Evolutionary conservation across 2,797 vertebrate species (phyloP).

Genomic region (Falco biarmicus): DNA sequence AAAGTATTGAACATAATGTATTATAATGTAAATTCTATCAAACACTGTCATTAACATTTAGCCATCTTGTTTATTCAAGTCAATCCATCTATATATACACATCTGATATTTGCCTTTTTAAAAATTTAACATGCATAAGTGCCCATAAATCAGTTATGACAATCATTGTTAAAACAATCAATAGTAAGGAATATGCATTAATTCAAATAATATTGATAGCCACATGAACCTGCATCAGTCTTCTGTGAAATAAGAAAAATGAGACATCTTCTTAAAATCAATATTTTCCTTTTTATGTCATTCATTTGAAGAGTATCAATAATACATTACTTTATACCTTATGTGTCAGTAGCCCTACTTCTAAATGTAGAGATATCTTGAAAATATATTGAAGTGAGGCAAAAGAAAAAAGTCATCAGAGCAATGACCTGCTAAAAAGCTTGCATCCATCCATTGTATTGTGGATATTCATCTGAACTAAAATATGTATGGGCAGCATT

Average conservation of each 20-base stretch:
- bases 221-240: constrained; percentile 77
- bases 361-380: constrained; percentile 60
- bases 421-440: constrained; percentile 54
- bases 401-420: constrained; percentile 48
- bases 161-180: constrained; percentile 84
- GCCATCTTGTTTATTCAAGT: constrained; percentile 75
- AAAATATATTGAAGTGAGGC: constrained; percentile 52
- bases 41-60: constrained; percentile 72
- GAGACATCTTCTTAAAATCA: constrained; percentile 81
- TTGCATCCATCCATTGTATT: constrained; percentile 20
- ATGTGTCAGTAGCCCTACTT: constrained; percentile 66
- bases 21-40: constrained; percentile 68
- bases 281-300: constrained; percentile 82
- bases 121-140: constrained; percentile 84
- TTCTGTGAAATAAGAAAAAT: constrained; percentile 83
- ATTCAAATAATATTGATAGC: constrained; percentile 85
- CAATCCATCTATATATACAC: constrained; percentile 75
- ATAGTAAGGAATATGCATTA: constrained; percentile 85
- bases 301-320: constrained; percentile 80
- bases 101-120: constrained; percentile 82
- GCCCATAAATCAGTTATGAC: constrained; percentile 86
- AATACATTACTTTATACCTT: constrained; percentile 78
- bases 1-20: constrained; percentile 50
- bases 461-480: background rate
- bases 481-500: constrained; percentile 54